phyloP scores from a whole-genome alignment of 2,113 vertebrate species.

The Axis porcinus region DNA sequence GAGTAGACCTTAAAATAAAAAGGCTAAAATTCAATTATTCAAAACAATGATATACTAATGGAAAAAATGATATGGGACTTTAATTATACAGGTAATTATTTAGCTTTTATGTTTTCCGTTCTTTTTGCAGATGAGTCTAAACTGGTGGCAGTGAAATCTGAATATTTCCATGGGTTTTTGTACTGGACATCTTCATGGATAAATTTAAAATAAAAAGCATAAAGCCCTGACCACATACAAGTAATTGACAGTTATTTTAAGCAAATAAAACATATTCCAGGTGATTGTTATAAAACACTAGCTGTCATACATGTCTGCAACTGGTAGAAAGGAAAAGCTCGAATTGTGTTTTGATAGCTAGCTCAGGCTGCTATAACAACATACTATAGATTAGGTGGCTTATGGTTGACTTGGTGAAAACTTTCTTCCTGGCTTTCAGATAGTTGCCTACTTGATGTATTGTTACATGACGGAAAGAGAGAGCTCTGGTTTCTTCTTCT shows the following conservation, averaged over 20 bases:
- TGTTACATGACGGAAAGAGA: not conserved
- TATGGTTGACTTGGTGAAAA: not conserved
- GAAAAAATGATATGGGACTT: not conserved
- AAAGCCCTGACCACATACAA: not conserved
- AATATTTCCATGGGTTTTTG: not conserved
- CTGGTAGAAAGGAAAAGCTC: not conserved
- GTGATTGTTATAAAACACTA: not conserved
- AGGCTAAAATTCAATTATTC: not conserved
- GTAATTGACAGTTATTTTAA: not conserved
- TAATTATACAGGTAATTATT: conserved; percentile 30
- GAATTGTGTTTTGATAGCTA: not conserved
- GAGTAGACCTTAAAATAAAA: not conserved
- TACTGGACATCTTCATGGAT: not conserved
- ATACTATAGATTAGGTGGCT: not conserved
- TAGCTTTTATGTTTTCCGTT: not conserved
- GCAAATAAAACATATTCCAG: not conserved
- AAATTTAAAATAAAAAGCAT: not conserved
- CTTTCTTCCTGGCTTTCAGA: not conserved
- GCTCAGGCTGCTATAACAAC: not conserved
- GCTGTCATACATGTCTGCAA: not conserved
- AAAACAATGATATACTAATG: not conserved
- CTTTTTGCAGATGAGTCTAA: not conserved
- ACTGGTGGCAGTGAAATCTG: not conserved
- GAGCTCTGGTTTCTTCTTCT: not conserved
- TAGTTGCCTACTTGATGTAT: not conserved